A percentile compares a stretch with the other conserved stretches of the same genome.
phyloP scores from a whole-genome alignment of 1,140 invertebrate species.

The Zaprionus ornatus region DNA sequence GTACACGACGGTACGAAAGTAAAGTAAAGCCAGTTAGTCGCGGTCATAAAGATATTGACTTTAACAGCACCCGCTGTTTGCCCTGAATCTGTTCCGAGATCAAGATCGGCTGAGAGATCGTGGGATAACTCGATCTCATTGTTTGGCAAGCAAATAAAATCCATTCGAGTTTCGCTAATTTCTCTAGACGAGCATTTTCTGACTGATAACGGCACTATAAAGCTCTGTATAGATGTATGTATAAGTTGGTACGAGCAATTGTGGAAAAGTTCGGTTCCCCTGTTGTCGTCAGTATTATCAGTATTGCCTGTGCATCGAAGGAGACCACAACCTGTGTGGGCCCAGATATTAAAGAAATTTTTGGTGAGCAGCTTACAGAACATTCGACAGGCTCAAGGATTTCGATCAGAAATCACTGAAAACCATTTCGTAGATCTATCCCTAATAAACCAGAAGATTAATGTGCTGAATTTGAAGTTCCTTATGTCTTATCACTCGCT shows the following conservation, averaged over 20 bases:
- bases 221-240: background rate
- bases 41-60: constrained; percentile 74
- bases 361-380: background rate
- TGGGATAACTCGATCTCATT: constrained; percentile 15
- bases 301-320: background rate
- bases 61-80: constrained; percentile 36
- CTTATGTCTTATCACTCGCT: background rate
- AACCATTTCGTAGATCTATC: background rate
- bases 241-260: constrained; percentile 1
- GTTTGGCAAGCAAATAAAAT: constrained; percentile 18
- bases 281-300: constrained; percentile 14
- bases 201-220: background rate
- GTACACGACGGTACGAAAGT: background rate
- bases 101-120: constrained; percentile 6
- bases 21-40: constrained; percentile 37
- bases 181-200: background rate
- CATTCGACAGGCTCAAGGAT: background rate
- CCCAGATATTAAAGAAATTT: background rate
- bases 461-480: background rate
- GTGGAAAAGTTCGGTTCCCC: constrained; percentile 5
- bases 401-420: background rate
- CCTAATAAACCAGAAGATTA: no score
- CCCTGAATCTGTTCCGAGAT: constrained; percentile 18
- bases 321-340: background rate
- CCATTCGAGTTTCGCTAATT: background rate